A percentile compares a stretch with the other conserved stretches of the same genome.
These are phyloP conservation scores for Timema podura DNA, from an alignment of 2,888 invertebrate genomes.

Conservation along the genomic window DNA sequence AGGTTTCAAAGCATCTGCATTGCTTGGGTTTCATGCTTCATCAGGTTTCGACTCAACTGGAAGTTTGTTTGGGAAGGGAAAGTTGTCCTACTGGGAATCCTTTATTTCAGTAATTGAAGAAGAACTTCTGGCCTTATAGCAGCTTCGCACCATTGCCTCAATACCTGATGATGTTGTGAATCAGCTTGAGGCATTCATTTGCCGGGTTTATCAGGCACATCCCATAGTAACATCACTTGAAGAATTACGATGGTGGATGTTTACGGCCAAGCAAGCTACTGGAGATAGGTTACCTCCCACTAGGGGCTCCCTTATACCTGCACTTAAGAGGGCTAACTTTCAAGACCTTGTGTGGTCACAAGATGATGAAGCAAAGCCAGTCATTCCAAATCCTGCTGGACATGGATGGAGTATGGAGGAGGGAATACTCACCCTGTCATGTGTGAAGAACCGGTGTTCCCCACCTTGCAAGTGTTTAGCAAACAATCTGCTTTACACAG, in stretches of 20 bases:
- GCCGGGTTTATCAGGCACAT: not conserved
- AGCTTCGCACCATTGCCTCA: no score
- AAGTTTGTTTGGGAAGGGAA: no score
- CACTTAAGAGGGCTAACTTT: constrained; percentile 7
- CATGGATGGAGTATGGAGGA: constrained; percentile 9
- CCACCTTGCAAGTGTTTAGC: constrained; percentile 2
- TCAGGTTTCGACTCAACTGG: no score
- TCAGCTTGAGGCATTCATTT: not conserved
- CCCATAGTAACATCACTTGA: constrained; percentile 6
- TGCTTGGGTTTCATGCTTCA: no score
- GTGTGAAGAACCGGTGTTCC: constrained; percentile 7
- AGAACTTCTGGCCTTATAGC: no score
- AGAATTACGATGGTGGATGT: constrained; percentile 9
- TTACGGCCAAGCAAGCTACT: not conserved
- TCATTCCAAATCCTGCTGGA: constrained; percentile 14
- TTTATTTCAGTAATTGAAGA: no score
- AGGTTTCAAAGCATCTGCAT: no score
- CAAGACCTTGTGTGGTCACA: constrained; percentile 11
- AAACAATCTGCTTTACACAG: constrained; percentile 4
- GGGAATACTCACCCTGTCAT: not conserved
- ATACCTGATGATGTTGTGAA: no score
- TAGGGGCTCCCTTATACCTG: constrained; percentile 12
- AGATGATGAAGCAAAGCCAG: constrained; percentile 6
- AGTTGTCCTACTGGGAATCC: no score
- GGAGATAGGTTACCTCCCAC: not conserved